Base-by-base conservation (phyloP, 2,888 invertebrate genomes). In the Leistus spinibarbis region DNA sequence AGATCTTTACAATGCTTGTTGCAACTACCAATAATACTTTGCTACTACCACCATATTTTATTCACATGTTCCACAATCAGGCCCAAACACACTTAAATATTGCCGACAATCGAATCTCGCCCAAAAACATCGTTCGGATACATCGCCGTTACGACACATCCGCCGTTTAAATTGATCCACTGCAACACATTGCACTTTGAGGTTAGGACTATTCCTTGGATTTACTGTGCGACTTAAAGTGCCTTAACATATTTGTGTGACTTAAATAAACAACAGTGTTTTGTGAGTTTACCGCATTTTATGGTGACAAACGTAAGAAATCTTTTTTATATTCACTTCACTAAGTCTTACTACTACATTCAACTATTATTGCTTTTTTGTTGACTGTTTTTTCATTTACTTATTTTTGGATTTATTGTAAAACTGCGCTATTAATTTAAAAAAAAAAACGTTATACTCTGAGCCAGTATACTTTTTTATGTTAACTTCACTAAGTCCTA, bases 1-100 rank as follows among this genome's bases (percentile, higher is more conserved):
- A 71, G 71, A 70, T 63, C 65, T 54, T 69, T 64, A 71, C 71
- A 71, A 71, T 71, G 71, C 71, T 65, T 56, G 71, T 40, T 40
- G 40, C 40, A 40, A 40, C 10, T 40, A 40, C 40, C 40, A 40
- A 40, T 40, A 40, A 1, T 40, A 40, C n/a, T n/a, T n/a, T n/a
- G n/a, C n/a, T n/a, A n/a, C n/a, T n/a, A n/a, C n/a, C n/a, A n/a
- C n/a, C n/a, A n/a, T n/a, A n/a, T n/a, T n/a, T n/a, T n/a, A n/a
- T n/a, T n/a, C n/a, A n/a, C n/a, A n/a, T n/a, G n/a, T n/a, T n/a
- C n/a, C n/a, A n/a, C n/a, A n/a, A n/a, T n/a, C n/a, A n/a, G n/a
- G n/a, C n/a, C n/a, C 40, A 40, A 40, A 40, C 5, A 40, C 7
- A 40, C 40, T 4, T n/a, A n/a, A n/a, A n/a, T n/a, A n/a, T n/a